Evolutionary conservation across 1,140 invertebrate species (phyloP).

Genomic region (Pectinophora gossypiella): DNA sequence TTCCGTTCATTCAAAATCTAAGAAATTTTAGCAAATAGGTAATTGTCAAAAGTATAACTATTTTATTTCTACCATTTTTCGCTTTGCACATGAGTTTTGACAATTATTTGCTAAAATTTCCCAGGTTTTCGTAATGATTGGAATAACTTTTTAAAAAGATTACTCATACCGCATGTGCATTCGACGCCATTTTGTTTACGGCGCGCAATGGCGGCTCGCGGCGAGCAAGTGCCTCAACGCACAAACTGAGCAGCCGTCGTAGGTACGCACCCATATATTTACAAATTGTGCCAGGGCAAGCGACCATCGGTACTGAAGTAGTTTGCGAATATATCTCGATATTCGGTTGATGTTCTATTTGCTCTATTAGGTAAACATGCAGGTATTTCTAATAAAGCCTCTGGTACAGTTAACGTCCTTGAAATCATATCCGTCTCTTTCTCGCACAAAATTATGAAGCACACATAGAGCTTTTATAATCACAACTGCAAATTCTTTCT

Average conservation of each 20-base stretch:
- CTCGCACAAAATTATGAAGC: conserved; percentile 16
- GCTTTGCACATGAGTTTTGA: background rate
- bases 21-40: background rate
- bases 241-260: conserved; percentile 4
- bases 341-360: conserved; percentile 14
- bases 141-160: background rate
- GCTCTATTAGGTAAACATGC: conserved; percentile 14
- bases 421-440: conserved; percentile 34
- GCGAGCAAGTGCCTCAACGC: conserved; percentile 4
- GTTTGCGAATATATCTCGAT: conserved; percentile 21
- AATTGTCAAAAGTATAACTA: background rate
- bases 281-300: conserved; percentile 17
- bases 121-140: background rate
- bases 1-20: background rate
- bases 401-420: conserved; percentile 7
- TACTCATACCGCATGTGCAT: conserved; percentile 1
- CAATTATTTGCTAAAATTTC: background rate
- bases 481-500: conserved; percentile 4
- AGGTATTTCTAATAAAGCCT: conserved; percentile 14
- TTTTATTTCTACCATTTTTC: background rate
- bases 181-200: conserved; percentile 4
- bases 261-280: conserved; percentile 4
- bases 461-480: conserved; percentile 16
- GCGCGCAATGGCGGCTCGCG: background rate
- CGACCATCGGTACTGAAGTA: conserved; percentile 23